Evolutionary conservation across 2,888 invertebrate species (phyloP).

Genomic region (Macroteleia sp.): DNA sequence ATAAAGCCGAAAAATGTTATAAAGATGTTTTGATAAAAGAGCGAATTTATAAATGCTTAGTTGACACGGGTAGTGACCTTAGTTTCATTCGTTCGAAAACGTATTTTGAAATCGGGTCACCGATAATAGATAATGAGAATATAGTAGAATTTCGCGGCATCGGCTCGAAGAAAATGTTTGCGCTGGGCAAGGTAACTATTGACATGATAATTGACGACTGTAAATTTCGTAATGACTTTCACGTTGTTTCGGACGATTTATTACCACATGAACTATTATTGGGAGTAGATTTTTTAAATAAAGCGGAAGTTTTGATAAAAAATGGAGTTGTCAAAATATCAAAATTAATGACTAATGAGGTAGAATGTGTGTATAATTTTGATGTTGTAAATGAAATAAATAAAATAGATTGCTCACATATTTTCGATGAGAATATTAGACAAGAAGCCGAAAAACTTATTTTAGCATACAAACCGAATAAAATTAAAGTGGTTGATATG

Average conservation of each 20-base stretch:
- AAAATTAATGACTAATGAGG: background rate
- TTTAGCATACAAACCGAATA: background rate
- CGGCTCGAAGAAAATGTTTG: too few species aligned
- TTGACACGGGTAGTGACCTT: conserved; percentile 6
- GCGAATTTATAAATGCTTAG: conserved; percentile 23
- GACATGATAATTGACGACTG: conserved; percentile 39
- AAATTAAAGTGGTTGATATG: background rate
- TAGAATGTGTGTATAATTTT: background rate
- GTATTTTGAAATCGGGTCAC: conserved; percentile 32
- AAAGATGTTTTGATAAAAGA: conserved; percentile 38
- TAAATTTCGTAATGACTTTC: conserved; percentile 18
- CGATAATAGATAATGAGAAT: background rate
- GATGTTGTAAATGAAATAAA: background rate
- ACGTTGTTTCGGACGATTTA: conserved; percentile 33
- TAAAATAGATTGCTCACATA: conserved; percentile 26
- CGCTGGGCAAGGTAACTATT: background rate
- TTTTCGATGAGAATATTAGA: conserved; percentile 23
- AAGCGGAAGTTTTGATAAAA: conserved; percentile 17
- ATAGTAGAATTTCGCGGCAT: background rate
- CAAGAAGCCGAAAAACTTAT: background rate
- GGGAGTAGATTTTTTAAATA: conserved; percentile 33
- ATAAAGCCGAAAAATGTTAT: conserved; percentile 9
- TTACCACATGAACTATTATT: conserved; percentile 38
- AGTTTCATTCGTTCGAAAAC: conserved; percentile 25
- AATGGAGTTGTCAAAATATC: conserved; percentile 1